Evolutionary conservation across 2,797 vertebrate genomes (phyloP).

Genomic region (Gallinago nigripennis): DNA sequence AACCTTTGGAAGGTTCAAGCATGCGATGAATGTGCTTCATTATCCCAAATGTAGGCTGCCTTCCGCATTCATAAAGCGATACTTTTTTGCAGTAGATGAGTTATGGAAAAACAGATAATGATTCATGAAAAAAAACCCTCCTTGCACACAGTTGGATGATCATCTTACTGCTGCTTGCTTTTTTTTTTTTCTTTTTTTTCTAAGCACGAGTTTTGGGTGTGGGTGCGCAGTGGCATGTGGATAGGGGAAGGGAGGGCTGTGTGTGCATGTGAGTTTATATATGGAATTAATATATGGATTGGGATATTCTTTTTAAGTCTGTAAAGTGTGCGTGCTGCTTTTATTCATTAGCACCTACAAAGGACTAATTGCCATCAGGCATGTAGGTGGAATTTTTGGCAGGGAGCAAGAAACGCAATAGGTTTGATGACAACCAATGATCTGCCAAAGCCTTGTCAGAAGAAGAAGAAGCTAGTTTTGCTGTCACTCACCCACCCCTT

Average conservation of each 20-base stretch:
- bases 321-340: slow-evolving; percentile 72
- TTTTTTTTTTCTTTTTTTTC: neutral
- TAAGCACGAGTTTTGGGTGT: slow-evolving; percentile 50
- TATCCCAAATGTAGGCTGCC: slow-evolving; percentile 26
- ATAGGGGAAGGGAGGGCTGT: neutral
- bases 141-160: slow-evolving; percentile 48
- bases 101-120: slow-evolving; percentile 65
- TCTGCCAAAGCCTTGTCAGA: slow-evolving; percentile 82
- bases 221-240: slow-evolving; percentile 53
- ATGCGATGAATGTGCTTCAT: neutral
- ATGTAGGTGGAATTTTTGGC: slow-evolving; percentile 84
- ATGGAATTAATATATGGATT: slow-evolving; percentile 71
- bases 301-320: slow-evolving; percentile 73
- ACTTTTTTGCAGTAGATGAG: slow-evolving; percentile 30
- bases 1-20: slow-evolving; percentile 21
- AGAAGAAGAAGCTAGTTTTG: slow-evolving; percentile 76
- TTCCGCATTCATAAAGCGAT: slow-evolving; percentile 52
- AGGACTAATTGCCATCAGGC: slow-evolving; percentile 84
- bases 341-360: slow-evolving; percentile 83
- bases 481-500: slow-evolving; percentile 82
- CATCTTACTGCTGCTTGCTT: slow-evolving; percentile 43
- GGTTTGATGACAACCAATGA: slow-evolving; percentile 82
- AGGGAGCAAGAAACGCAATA: slow-evolving; percentile 79
- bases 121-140: slow-evolving; percentile 48
- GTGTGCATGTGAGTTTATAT: slow-evolving; percentile 61